Evolutionary conservation across 2,888 invertebrate species (phyloP), one percentile per base, ranked within the genome.

Genomic region (Tetropium fuscum): DNA sequence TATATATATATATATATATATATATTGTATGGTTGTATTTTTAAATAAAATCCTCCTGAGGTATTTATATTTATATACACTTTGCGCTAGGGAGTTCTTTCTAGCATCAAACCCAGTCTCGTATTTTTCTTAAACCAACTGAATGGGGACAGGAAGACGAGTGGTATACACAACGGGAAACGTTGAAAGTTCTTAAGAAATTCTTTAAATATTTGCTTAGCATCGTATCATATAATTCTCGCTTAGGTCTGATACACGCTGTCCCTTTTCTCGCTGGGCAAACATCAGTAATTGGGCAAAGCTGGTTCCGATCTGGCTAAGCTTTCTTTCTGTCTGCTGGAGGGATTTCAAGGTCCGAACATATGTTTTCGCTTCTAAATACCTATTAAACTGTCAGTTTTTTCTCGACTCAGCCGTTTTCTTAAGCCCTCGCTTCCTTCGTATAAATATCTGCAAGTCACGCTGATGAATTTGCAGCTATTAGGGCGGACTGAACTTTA

Each of bases 171-270:
- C 16, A 43, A 59, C 58, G 60, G 63, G 60, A 64, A 65, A 59
- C 58, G 59, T 49, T 63, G 62, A 56, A 25, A 63, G 60, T 60
- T 56, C 60, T 49, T 69, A 67, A 68, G 67, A 71, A 64, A 70
- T 73, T 73, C 70, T 56, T 63, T 66, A 74, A 74, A 75, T 75
- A 74, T 74, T 74, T 75, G 69, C 65, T 59, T 51, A 71, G 69
- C 69, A 69, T 72, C 70, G 67, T 68, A 68, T 67, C 65, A 67
- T 68, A 70, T 70, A 72, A 74, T 72, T 72, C 70, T 63, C 68
- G 63, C 66, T 66, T 63, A 60, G 63, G 63, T 54, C 53, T 53
- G 62, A 58, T 54, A 51, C 47, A 62, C 27, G 57, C 58, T 53
- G 56, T 56, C 63, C 59, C 59, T 64, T n/a, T 54, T 53, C 60